Evolutionary conservation across 92 coral and sea anemone species (phyloP).

Genomic region (Nematostella vectensis): DNA sequence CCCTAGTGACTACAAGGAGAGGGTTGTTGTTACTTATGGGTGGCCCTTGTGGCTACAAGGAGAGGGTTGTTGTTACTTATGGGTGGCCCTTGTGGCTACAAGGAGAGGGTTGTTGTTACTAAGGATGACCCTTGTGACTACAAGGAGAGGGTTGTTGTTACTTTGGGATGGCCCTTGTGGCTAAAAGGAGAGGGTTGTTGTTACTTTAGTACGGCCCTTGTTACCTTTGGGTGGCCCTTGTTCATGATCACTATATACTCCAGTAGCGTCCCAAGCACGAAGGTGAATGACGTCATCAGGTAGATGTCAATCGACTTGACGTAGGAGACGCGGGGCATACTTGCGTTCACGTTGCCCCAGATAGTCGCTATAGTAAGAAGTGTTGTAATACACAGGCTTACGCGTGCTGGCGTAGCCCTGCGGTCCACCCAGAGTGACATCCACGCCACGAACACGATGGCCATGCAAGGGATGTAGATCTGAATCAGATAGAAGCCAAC

Average conservation of each 20-base stretch:
- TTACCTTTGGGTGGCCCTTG: slow-evolving; percentile 21
- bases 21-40: neutral
- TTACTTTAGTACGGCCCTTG: too few species aligned
- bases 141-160: neutral
- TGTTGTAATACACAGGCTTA: slow-evolving; percentile 69
- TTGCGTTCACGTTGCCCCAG: slow-evolving; percentile 73
- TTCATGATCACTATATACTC: slow-evolving; percentile 59
- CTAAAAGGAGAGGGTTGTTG: neutral
- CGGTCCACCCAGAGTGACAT: slow-evolving; percentile 81
- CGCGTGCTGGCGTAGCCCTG: slow-evolving; percentile 73
- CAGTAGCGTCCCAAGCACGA: slow-evolving; percentile 65
- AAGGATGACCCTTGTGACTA: too few species aligned
- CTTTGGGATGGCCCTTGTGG: neutral
- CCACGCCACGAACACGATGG: slow-evolving; percentile 81
- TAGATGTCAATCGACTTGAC: slow-evolving; percentile 81
- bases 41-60: too few species aligned
- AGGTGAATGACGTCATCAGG: slow-evolving; percentile 65
- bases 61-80: neutral
- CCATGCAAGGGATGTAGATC: slow-evolving; percentile 75
- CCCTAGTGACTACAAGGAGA: neutral
- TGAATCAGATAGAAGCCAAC: slow-evolving; percentile 69
- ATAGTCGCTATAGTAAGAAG: slow-evolving; percentile 76
- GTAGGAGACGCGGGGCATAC: slow-evolving; percentile 81
- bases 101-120: neutral
- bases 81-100: neutral